A percentile compares a stretch with the other conserved stretches of the same genome.
Conservation (phyloP, 2,888 invertebrate genomes). For the Eulithis testata region DNA sequence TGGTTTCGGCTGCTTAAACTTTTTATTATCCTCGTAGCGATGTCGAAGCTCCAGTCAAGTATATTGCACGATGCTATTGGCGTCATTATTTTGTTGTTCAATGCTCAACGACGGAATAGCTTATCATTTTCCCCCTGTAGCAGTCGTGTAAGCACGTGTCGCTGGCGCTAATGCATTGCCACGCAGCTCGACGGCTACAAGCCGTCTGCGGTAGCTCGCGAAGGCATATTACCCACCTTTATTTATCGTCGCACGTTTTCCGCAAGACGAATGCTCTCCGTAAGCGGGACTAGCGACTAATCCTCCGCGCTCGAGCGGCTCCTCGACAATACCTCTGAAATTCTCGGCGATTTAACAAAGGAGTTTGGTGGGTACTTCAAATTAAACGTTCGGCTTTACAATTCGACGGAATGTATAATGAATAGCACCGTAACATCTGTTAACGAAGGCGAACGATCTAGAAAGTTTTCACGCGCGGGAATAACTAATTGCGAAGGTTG, state of each 20-base stretch:
- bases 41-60: slow-evolving; percentile 50
- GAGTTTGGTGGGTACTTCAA: slow-evolving; percentile 80
- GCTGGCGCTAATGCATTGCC: slow-evolving; percentile 55
- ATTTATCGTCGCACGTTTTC: slow-evolving; percentile 67
- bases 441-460: slow-evolving; percentile 85
- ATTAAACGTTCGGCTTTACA: slow-evolving; percentile 84
- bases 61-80: slow-evolving; percentile 54
- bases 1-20: slow-evolving; percentile 56
- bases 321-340: slow-evolving; percentile 65
- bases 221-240: slow-evolving; percentile 64
- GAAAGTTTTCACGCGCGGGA: slow-evolving; percentile 85
- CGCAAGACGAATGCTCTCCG: slow-evolving; percentile 65
- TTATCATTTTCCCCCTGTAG: slow-evolving; percentile 52
- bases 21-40: slow-evolving; percentile 63
- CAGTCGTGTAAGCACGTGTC: slow-evolving; percentile 48
- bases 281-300: slow-evolving; percentile 70
- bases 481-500: slow-evolving; percentile 85
- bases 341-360: slow-evolving; percentile 74
- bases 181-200: slow-evolving; percentile 43
- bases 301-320: slow-evolving; percentile 62
- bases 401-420: slow-evolving; percentile 85
- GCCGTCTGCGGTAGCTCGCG: slow-evolving; percentile 38
- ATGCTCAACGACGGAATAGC: slow-evolving; percentile 51
- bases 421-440: slow-evolving; percentile 85
- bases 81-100: slow-evolving; percentile 53